phyloP scores from a whole-genome alignment of 2,113 vertebrate species.

The Pseudopipra pipra region DNA sequence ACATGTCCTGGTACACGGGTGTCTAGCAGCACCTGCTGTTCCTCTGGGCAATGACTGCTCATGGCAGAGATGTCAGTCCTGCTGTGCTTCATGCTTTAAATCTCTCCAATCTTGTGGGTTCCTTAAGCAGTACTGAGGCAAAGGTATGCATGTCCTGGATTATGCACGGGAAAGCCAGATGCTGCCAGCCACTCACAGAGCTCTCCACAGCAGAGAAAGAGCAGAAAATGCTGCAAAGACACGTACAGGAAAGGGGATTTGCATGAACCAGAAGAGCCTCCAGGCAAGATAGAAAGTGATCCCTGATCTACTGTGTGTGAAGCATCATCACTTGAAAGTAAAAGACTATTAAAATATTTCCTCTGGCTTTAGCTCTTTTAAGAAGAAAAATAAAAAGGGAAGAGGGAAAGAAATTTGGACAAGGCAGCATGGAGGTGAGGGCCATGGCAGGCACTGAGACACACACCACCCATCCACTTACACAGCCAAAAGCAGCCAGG shows the following conservation, averaged over 20 bases:
- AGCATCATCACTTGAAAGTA: background rate
- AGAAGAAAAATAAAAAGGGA: background rate
- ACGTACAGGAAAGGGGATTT: background rate
- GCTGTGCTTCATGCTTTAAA: background rate
- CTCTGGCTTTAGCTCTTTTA: background rate
- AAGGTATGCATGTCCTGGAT: background rate
- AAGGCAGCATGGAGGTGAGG: background rate
- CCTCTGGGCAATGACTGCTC: background rate
- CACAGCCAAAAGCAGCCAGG: rapidly evolving
- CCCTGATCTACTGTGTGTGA: background rate
- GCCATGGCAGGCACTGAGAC: background rate
- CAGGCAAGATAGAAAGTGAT: background rate
- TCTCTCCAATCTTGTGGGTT: background rate
- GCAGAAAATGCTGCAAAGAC: background rate
- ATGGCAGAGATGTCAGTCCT: background rate
- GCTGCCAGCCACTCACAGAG: background rate
- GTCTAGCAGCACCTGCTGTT: background rate
- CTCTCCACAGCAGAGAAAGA: background rate
- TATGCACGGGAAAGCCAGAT: rapidly evolving
- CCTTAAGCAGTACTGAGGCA: background rate
- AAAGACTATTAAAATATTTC: background rate
- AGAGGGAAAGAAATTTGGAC: background rate
- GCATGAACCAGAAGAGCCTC: background rate
- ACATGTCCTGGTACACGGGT: rapidly evolving
- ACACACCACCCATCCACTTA: rapidly evolving